These are phyloP conservation scores for Anoncus sp. DNA, from an alignment of 2,888 invertebrate species.

Conservation along the genomic window DNA sequence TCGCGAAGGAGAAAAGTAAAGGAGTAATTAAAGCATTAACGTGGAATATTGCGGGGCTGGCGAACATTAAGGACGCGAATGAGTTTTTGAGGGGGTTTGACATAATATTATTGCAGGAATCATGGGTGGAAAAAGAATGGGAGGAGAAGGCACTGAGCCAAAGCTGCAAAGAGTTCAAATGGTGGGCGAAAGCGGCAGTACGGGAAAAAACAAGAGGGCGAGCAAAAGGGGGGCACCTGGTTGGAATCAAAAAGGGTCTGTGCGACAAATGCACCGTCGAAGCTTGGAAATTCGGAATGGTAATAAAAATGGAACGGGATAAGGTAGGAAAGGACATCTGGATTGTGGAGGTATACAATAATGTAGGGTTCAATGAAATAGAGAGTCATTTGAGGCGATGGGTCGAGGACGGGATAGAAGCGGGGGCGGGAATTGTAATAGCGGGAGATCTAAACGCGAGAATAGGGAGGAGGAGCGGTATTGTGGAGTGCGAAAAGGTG, in stretches of 20 bases:
- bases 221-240: background rate
- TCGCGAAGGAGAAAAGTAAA: background rate
- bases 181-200: background rate
- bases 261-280: background rate
- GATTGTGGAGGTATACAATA: background rate
- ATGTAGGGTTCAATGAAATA: background rate
- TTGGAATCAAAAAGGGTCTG: background rate
- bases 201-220: background rate
- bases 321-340: background rate
- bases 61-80: background rate
- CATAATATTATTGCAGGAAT: background rate
- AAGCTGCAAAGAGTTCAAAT: background rate
- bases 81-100: background rate
- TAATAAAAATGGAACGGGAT: background rate
- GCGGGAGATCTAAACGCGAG: slow-evolving; percentile 50
- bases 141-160: background rate
- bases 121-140: background rate
- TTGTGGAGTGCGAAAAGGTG: background rate
- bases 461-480: too few species aligned
- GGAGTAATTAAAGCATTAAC: background rate
- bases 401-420: background rate
- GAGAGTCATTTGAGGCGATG: too few species aligned
- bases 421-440: slow-evolving; percentile 7
- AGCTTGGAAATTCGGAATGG: background rate
- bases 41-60: slow-evolving; percentile 1